Evolutionary conservation across 53 echinoderm and acorn worm species (phyloP).

Genomic region (Henricia sp.): DNA sequence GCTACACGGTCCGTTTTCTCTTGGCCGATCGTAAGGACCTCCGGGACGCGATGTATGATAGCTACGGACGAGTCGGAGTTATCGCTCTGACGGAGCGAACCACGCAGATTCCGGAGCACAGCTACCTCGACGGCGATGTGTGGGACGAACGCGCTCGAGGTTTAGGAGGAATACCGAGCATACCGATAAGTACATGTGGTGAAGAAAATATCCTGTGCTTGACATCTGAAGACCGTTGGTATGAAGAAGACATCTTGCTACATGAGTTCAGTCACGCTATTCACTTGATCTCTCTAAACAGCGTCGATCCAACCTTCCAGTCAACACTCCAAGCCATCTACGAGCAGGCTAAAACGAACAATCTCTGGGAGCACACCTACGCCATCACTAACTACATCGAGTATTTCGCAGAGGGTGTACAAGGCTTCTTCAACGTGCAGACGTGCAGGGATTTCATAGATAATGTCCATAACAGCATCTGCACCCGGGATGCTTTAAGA

Average conservation of each 20-base stretch:
- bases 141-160: no score
- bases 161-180: no score
- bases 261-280: conserved; percentile 79
- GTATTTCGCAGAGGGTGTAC: conserved; percentile 74
- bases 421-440: conserved; percentile 74
- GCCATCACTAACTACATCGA: conserved; percentile 52
- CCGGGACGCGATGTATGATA: conserved; percentile 63
- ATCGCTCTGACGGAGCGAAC: conserved; percentile 61
- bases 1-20: conserved; percentile 70
- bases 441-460: conserved; percentile 6
- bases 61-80: conserved; percentile 67
- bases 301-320: not conserved
- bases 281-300: conserved; percentile 57
- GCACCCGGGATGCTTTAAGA: conserved; percentile 50
- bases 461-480: conserved; percentile 53
- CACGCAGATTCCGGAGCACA: conserved; percentile 76
- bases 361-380: conserved; percentile 39
- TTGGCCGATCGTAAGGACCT: conserved; percentile 73
- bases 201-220: no score
- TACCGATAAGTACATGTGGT: no score
- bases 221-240: conserved; percentile 69
- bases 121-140: conserved; percentile 35
- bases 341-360: conserved; percentile 11
- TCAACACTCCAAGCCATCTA: not conserved
- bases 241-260: conserved; percentile 61